A percentile compares a stretch with the other conserved stretches of the same genome.
Evolutionary conservation across 2,888 invertebrate genomes (phyloP).

Genomic region (Lepidochitona cinerea): DNA sequence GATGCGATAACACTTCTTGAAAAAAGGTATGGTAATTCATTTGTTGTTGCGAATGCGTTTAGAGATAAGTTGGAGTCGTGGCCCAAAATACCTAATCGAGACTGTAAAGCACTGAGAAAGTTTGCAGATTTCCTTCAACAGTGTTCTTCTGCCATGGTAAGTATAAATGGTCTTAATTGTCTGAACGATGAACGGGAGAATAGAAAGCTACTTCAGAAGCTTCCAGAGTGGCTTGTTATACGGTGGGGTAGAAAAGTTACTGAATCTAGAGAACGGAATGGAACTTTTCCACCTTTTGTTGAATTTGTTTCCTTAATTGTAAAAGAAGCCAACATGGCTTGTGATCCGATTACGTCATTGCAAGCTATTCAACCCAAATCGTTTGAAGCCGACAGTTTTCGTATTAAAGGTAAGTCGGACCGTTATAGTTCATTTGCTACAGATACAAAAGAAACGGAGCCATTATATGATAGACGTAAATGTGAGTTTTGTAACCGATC

Average conservation of each 20-base stretch:
- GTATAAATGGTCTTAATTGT: slow-evolving; percentile 8
- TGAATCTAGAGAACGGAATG: background rate
- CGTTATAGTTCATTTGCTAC: background rate
- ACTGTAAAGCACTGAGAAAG: slow-evolving; percentile 17
- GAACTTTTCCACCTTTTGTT: background rate
- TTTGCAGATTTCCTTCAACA: slow-evolving; percentile 22
- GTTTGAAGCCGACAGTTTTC: background rate
- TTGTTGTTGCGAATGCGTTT: slow-evolving; percentile 27
- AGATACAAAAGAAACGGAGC: background rate
- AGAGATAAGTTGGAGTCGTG: slow-evolving; percentile 24
- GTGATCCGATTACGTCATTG: slow-evolving; percentile 1
- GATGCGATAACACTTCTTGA: slow-evolving; percentile 22
- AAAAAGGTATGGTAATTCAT: slow-evolving; percentile 31
- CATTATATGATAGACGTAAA: too few relatives aligned
- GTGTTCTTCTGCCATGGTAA: slow-evolving; percentile 19
- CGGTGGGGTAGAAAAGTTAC: slow-evolving; percentile 21
- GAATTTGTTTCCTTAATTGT: slow-evolving; percentile 5
- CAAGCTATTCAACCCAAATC: background rate
- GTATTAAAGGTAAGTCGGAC: background rate
- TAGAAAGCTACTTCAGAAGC: slow-evolving; percentile 20
- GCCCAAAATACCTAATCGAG: slow-evolving; percentile 22
- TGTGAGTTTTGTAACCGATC: slow-evolving; percentile 4
- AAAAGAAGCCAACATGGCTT: slow-evolving; percentile 11
- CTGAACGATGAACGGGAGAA: slow-evolving; percentile 25
- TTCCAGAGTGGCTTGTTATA: slow-evolving; percentile 20